Evolutionary conservation across 1,140 invertebrate species (phyloP).

Genomic region (Polyergus mexicanus): DNA sequence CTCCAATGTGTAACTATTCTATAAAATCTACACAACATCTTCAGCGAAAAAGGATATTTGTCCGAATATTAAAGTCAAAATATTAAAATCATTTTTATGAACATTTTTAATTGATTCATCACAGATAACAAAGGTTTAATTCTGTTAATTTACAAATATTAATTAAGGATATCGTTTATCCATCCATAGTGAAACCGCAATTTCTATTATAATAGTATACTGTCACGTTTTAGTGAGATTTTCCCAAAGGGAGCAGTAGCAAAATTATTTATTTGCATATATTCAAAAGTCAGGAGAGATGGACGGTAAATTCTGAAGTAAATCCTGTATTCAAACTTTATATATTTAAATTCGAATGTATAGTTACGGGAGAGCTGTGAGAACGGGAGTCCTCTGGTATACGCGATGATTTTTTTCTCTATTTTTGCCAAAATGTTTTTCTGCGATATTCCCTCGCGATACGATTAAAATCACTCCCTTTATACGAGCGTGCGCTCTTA

Average conservation of each 20-base stretch:
- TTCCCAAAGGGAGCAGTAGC: background rate
- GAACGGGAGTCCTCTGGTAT: background rate
- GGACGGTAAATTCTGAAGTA: background rate
- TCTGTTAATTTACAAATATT: background rate
- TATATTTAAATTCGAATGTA: conserved; percentile 42
- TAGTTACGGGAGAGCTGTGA: background rate
- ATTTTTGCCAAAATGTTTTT: conserved; percentile 49
- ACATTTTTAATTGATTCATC: too few species aligned
- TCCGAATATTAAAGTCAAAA: background rate
- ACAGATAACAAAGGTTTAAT: background rate
- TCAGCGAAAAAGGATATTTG: background rate
- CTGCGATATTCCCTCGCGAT: conserved; percentile 45
- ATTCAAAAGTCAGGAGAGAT: background rate
- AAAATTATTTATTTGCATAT: conserved; percentile 8
- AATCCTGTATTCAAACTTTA: conserved; percentile 42
- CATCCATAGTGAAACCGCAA: background rate
- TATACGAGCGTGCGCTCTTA: conserved; percentile 44
- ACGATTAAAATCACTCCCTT: conserved; percentile 56
- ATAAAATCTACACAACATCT: background rate
- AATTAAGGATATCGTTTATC: background rate
- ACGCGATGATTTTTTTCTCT: conserved; percentile 15
- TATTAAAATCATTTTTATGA: background rate
- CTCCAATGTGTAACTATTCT: background rate
- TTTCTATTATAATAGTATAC: background rate
- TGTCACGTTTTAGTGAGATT: background rate